Evolutionary conservation across 1,140 invertebrate species (phyloP).

Genomic region (Aethina tumida): DNA sequence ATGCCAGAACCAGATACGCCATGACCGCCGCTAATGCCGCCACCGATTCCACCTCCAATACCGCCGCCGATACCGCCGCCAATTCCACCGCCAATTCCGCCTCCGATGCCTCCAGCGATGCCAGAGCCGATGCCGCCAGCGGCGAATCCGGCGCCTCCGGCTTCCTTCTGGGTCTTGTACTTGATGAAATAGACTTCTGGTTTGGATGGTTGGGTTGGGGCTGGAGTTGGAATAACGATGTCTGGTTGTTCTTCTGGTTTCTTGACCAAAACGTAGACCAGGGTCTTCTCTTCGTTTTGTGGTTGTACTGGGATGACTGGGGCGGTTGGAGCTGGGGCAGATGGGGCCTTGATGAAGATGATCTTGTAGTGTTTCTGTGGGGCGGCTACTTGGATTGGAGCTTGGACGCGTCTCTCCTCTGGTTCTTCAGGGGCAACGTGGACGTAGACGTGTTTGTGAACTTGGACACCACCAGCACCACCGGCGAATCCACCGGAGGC

Average conservation of each 20-base stretch:
- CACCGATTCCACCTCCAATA: conserved; percentile 11
- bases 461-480: conserved; percentile 13
- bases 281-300: conserved; percentile 78
- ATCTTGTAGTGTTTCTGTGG: conserved; percentile 79
- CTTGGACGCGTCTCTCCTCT: conserved; percentile 42
- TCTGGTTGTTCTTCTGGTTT: conserved; percentile 70
- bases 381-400: conserved; percentile 39
- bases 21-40: not conserved
- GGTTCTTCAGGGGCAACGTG: conserved; percentile 56
- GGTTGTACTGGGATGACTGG: conserved; percentile 48
- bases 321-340: conserved; percentile 60
- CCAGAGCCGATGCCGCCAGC: conserved; percentile 27
- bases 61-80: conserved; percentile 16
- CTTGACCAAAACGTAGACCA: conserved; percentile 80
- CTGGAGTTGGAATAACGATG: conserved; percentile 60
- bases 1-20: not conserved
- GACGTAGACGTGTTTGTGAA: conserved; percentile 71
- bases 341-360: conserved; percentile 80
- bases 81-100: not conserved
- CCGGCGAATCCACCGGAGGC: not conserved
- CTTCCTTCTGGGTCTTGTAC: conserved; percentile 68
- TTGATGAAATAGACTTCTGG: conserved; percentile 84
- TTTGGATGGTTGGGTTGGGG: conserved; percentile 70
- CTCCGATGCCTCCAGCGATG: conserved; percentile 19
- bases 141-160: conserved; percentile 37